Evolutionary conservation across 1,140 invertebrate species (phyloP), one percentile per base, ranked within the genome.

Genomic region (Dreissena polymorpha): DNA sequence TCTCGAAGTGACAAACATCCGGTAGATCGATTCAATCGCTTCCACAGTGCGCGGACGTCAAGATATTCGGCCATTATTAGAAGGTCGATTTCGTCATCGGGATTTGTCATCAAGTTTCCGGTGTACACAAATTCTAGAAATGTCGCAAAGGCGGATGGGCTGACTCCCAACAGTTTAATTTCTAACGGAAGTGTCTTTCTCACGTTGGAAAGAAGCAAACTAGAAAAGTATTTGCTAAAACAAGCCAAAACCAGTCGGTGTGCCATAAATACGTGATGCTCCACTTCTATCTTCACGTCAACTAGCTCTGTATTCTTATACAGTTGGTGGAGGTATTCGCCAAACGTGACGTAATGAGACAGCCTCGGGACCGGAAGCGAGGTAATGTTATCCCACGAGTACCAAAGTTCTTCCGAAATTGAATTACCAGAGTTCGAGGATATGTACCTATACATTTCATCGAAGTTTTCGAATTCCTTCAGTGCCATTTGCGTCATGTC

Each of bases 121-220:
- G 78, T 72, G 53, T 81, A 81, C 0, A 81, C n/a, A 39, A 71
- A 81, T 49, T 81, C 78, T 21, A 81, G 55, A 39, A 81, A 72
- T 2, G 50, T n/a, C 14, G 21, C 25, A 72, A 81, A 81, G 0
- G 78, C 78, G 1, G 71, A 68, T 12, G 69, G 25, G 50, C 29
- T 72, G 23, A 81, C n/a, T 0, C 68, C 69, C 27, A 70, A 10
- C 0, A 81, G 29, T 64, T 63, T 72, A n/a, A 81, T 25, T 25
- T 81, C 55, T 10, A 81, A 10, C 25, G 78, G 78, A 50, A 81
- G 49, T 7, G 55, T 63, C 0, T 23, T 18, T 13, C 10, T 8
- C 6, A 51, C 29, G 2, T 25, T 25, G 18, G n/a, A 6, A 5
- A 72, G 25, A 5, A 81, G 39, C 25, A 77, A 53, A 27, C 51